These are phyloP conservation scores for Drosophila meridionalis DNA, from an alignment of 2,888 invertebrate species.

Conservation along the genomic window DNA sequence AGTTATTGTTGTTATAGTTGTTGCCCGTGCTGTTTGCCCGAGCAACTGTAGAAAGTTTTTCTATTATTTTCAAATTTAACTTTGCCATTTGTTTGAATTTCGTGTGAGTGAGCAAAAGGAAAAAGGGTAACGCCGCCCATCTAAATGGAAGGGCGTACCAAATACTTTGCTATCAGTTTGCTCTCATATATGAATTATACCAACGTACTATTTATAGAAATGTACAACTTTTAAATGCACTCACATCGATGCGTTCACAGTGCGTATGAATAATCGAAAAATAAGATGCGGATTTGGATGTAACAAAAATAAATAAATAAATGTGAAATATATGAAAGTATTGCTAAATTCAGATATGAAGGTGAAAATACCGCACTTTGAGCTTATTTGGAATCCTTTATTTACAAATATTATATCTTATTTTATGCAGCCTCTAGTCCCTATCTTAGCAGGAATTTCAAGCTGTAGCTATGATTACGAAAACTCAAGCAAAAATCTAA, in stretches of 20 bases:
- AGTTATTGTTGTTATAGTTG: conserved; percentile 44
- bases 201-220: conserved; percentile 49
- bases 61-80: conserved; percentile 83
- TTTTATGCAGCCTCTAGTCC: too few relatives aligned
- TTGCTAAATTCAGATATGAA: too few relatives aligned
- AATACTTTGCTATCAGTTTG: conserved; percentile 53
- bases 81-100: conserved; percentile 78
- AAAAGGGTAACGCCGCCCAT: conserved; percentile 28
- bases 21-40: conserved; percentile 52
- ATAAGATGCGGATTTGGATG: background rate
- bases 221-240: conserved; percentile 56
- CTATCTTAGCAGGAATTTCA: too few relatives aligned
- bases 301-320: background rate
- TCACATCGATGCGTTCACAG: conserved; percentile 16
- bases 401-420: too few relatives aligned
- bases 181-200: conserved; percentile 62
- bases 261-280: conserved; percentile 13
- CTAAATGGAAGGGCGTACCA: conserved; percentile 2
- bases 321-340: background rate
- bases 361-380: background rate
- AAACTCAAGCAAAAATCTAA: too few relatives aligned
- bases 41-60: conserved; percentile 77
- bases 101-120: conserved; percentile 54
- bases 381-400: background rate
- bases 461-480: too few relatives aligned